Base-by-base conservation (phyloP, 2,113 vertebrate species). In the Sakesphorus luctuosus region DNA sequence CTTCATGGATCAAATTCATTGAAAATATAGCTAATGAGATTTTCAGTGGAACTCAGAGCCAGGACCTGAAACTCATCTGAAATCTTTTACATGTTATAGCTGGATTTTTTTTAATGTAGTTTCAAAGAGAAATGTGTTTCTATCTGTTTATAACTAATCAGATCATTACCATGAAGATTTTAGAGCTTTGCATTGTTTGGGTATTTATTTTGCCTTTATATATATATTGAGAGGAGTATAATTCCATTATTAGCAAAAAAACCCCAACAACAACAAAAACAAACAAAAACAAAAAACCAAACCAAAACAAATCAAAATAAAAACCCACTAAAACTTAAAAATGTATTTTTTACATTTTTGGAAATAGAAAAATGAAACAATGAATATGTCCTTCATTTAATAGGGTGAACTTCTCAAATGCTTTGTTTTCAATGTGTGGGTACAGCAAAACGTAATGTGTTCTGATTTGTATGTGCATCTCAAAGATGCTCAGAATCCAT, bases 11-110 rank as follows among this genome's bases (percentile, higher is more conserved):
- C 56, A 82, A 59, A 84, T 84, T 87, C 3, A 78, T 25, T 72
- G 87, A 65, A 92, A 92, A 81, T 68, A 73, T 9, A 71, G 53
- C n/a, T 85, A 66, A 79, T 86, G 63, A 91, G 69, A 81, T 89
- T 92, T 89, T 47, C 43, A 84, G 19, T 79, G 72, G 46, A 74
- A 87, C 29, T 18, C 25, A 29, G 28, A 81, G 23, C 40, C 36
- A 36, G 36, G n/a, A 55, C 61, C 52, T 68, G 35, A 67, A 81
- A 71, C 6, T 59, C 74, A 67, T 47, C 46, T 84, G 29, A 77
- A 71, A 7, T 66, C 8, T 71, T 79, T 67, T 78, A n/a, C 4
- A 4, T 93, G 7, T 36, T 61, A 49, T 6, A 83, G 12, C 9
- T 58, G 55, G 13, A 69, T 16, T 18, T 24, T 38, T 38, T 72